Evolutionary conservation across 2,113 vertebrate genomes (phyloP).

Genomic region (Phrynocephalus versicolor): DNA sequence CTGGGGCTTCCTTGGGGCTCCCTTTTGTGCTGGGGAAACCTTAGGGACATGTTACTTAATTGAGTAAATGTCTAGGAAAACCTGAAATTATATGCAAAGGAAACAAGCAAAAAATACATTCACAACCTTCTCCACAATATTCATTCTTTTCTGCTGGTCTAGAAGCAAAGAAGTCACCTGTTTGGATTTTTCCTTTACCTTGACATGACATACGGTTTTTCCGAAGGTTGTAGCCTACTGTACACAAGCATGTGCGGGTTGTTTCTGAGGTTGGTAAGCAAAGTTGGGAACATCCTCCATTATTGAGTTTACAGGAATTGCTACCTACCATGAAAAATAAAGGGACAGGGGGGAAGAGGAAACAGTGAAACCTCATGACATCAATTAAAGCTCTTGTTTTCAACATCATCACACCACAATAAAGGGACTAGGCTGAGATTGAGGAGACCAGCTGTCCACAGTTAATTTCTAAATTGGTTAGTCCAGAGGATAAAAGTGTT

Average conservation of each 20-base stretch:
- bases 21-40: too few relatives aligned
- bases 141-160: background rate
- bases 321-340: conserved; percentile 75
- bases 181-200: conserved; percentile 71
- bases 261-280: conserved; percentile 95
- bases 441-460: background rate
- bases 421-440: background rate
- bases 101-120: background rate
- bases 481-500: background rate
- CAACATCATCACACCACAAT: background rate
- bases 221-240: conserved; percentile 91
- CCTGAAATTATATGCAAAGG: background rate
- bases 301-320: conserved; percentile 92
- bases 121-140: background rate
- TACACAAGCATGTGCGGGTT: conserved; percentile 92
- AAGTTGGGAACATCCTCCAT: conserved; percentile 96
- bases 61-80: background rate
- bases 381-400: background rate
- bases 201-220: conserved; percentile 92
- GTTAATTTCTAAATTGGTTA: background rate
- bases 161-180: background rate
- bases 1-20: too few relatives aligned
- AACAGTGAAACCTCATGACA: background rate
- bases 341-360: background rate
- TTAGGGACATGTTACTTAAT: too few relatives aligned